Conservation (phyloP, 2,888 invertebrate genomes). For the Athalia rosae region DNA sequence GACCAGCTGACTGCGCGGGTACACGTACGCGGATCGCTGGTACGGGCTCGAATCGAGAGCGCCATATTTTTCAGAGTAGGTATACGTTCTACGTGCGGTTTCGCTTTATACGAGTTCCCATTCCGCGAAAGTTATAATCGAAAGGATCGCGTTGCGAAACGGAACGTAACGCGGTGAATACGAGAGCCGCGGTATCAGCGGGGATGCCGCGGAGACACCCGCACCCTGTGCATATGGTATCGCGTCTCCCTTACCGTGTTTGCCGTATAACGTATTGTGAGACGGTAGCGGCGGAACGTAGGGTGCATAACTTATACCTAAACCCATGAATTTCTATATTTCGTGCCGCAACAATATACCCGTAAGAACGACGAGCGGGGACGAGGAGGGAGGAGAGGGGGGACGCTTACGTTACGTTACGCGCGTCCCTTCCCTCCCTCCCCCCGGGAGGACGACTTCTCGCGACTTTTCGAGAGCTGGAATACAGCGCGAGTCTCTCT, state of each 20-base stretch:
- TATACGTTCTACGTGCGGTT: background rate
- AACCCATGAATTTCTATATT: constrained; percentile 59
- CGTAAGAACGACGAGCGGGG: background rate
- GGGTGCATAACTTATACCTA: constrained; percentile 69
- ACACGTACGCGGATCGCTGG: background rate
- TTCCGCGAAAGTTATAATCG: constrained; percentile 39
- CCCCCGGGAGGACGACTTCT: background rate
- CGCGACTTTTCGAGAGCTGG: background rate
- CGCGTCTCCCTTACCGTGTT: constrained; percentile 56
- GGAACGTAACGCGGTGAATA: constrained; percentile 11
- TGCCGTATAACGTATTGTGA: constrained; percentile 44
- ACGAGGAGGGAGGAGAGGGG: background rate
- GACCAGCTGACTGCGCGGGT: constrained; percentile 26
- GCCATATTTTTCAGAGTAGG: background rate
- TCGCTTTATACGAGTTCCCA: constrained; percentile 28
- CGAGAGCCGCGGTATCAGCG: constrained; percentile 23
- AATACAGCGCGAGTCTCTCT: background rate
- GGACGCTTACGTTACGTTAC: background rate
- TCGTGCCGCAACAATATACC: constrained; percentile 35
- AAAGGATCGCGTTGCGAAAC: constrained; percentile 17
- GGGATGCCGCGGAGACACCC: constrained; percentile 47
- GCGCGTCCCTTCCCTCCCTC: background rate
- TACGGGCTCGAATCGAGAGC: constrained; percentile 25
- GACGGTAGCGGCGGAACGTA: constrained; percentile 53
- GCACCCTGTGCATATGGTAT: constrained; percentile 63